Percentiles rank a stretch among this genome's conserved stretches.
These are phyloP conservation scores for Podarcis lilfordi DNA, from an alignment of 2,797 vertebrate species.

Conservation along the genomic window DNA sequence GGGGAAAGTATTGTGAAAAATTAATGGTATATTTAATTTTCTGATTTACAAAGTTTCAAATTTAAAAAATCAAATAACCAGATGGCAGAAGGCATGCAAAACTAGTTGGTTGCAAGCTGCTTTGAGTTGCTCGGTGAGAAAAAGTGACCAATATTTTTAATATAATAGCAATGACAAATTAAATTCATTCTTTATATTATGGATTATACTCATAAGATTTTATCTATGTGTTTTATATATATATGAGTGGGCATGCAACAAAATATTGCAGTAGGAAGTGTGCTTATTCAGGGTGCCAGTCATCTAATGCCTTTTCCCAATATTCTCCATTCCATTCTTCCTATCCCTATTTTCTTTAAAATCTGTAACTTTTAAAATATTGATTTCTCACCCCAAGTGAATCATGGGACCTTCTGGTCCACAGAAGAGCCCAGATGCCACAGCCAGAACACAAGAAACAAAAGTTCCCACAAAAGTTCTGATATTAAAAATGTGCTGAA, in stretches of 20 bases:
- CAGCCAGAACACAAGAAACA: conserved; percentile 60
- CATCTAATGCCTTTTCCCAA: background rate
- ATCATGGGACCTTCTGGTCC: conserved; percentile 68
- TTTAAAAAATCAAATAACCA: conserved; percentile 27
- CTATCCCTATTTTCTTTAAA: background rate
- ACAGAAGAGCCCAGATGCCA: conserved; percentile 64
- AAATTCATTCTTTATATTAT: background rate
- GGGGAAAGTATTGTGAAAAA: conserved; percentile 33
- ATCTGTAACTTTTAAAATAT: background rate
- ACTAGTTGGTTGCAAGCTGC: no score
- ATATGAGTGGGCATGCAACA: background rate
- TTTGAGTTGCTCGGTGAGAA: no score
- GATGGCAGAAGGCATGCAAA: accelerated
- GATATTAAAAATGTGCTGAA: conserved; percentile 67
- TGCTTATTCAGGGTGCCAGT: background rate
- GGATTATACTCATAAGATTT: background rate
- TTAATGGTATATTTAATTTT: conserved; percentile 52
- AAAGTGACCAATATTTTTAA: no score
- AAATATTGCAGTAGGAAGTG: background rate
- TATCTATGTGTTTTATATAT: background rate
- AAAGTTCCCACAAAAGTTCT: conserved; percentile 63
- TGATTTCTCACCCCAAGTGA: conserved; percentile 56
- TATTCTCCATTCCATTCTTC: background rate
- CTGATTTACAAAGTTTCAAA: conserved; percentile 14
- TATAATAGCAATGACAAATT: background rate